Evolutionary conservation across 2,113 vertebrate genomes (phyloP), one percentile per base, ranked within the genome.

Genomic region (Triplophysa siluroides): DNA sequence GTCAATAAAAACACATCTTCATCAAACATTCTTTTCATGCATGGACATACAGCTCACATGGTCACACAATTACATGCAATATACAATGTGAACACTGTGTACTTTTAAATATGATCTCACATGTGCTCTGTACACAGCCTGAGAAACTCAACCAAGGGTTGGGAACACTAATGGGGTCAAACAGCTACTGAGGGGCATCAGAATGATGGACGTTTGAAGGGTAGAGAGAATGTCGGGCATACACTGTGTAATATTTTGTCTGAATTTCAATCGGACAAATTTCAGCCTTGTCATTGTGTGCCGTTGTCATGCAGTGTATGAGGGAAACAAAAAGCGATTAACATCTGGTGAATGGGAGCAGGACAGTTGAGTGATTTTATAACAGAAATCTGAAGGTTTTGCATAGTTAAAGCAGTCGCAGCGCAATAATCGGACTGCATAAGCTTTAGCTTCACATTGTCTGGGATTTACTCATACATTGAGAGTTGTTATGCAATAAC

Each of bases 1-100:
- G 66, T 63, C 5, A 61, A 83, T 69, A 74, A 52, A 74, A 80
- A 68, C 78, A 60, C 41, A 61, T 21, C 43, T 45, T 38, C 81
- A 60, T 61, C 50, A 54, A 54, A 73, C 62, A n/a, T 75, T 33
- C n/a, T 43, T 43, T 76, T 68, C 68, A 81, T 63, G 65, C n/a
- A 79, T 52, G 73, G n/a, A 77, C 58, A 69, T 21, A 74, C 29
- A 21, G 64, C 41, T 73, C 61, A 79, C 67, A 21, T 61, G 23
- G 50, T 11, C 41, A 83, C 56, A 80, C 41, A 13, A 82, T 72
- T 78, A 66, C 18, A 72, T 63, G 45, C 58, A 60, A 62, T 33
- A 50, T 58, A 66, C 54, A 54, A 54, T 18, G 50, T 19, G 29
- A 29, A 29, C 29, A 29, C 29, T 29, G 29, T 29, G 26, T 29